Evolutionary conservation across 2,888 invertebrate genomes (phyloP).

Genomic region (Andrena chrysosceles): DNA sequence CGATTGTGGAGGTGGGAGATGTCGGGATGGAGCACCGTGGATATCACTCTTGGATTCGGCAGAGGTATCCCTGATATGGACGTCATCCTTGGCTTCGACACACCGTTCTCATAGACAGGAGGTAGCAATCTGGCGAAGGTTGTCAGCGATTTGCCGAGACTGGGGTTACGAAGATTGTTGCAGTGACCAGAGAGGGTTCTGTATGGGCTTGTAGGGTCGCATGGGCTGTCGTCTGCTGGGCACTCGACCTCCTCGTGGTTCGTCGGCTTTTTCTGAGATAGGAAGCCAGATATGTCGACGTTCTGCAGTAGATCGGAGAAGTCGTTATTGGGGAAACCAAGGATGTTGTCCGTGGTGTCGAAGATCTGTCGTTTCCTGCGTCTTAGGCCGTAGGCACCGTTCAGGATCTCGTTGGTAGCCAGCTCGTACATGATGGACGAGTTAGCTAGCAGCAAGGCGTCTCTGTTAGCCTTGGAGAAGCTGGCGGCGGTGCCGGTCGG

Average conservation of each 20-base stretch:
- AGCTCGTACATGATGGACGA: constrained; percentile 94
- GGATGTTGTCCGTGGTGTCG: constrained; percentile 87
- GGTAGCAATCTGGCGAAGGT: constrained; percentile 94
- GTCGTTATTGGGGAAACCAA: constrained; percentile 87
- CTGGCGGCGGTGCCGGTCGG: constrained; percentile 95
- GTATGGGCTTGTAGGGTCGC: constrained; percentile 90
- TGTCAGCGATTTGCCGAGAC: constrained; percentile 93
- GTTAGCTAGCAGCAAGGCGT: constrained; percentile 93
- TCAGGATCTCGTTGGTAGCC: constrained; percentile 94
- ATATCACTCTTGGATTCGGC: constrained; percentile 94
- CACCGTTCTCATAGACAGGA: constrained; percentile 95
- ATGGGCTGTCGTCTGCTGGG: constrained; percentile 89
- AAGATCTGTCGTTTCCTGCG: constrained; percentile 91
- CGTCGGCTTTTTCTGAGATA: constrained; percentile 87
- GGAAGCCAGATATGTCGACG: constrained; percentile 91
- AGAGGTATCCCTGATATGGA: constrained; percentile 91
- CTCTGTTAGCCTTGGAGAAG: constrained; percentile 95
- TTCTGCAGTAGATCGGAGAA: constrained; percentile 92
- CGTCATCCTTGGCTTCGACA: constrained; percentile 91
- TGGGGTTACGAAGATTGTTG: constrained; percentile 94
- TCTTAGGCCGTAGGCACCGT: constrained; percentile 85
- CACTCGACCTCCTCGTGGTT: constrained; percentile 90
- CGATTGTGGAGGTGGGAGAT: constrained; percentile 95
- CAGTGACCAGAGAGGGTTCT: constrained; percentile 93
- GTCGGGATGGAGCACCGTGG: constrained; percentile 95